Base-by-base conservation (phyloP, 2,113 vertebrate genomes). In the Emydocephalus ijimae region DNA sequence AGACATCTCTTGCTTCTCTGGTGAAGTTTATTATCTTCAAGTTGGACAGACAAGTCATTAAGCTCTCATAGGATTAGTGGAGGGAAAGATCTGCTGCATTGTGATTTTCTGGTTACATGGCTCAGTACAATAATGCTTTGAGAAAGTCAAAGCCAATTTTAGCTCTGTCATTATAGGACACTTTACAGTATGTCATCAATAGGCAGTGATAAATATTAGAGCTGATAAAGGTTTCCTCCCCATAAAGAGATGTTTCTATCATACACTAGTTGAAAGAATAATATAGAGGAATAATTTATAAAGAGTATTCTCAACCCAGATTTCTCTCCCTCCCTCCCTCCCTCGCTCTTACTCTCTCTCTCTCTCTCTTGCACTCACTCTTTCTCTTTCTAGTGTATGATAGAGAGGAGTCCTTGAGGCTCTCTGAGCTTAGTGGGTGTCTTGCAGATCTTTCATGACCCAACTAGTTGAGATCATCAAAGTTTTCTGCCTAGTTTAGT, bases 71-170 rank as follows among this genome's bases (percentile, higher is more conserved):
- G 95, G 96, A 97, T 97, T 97, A 97, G 94, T 89, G 23, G 92
- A 96, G 94, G 97, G 94, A 97, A 96, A 94, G 96, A 98, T 97
- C 96, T 96, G 96, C 94, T 96, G 95, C 95, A 95, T 95, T 97
- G 96, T 96, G 96, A 97, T 97, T 97, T 98, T 97, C 97, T 97
- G 97, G 96, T 97, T 98, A 97, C 95, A 91, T 95, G 96, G 97
- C 95, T 98, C 97, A 96, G 97, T 97, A 97, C 95, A 96, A 97
- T 95, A 94, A 97, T 94, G 93, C 95, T 96, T 97, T 96, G 96
- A 97, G 95, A 95, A 97, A 97, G 94, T 95, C 96, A 97, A 97
- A 97, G 96, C 93, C 96, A 97, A 96, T 98, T 97, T 96, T 95
- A 97, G 91, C 94, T 95, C 90, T 94, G 88, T 94, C 95, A 95